Conservation (phyloP, 2,113 vertebrate species). For the Ptilorrhoa leucosticta region DNA sequence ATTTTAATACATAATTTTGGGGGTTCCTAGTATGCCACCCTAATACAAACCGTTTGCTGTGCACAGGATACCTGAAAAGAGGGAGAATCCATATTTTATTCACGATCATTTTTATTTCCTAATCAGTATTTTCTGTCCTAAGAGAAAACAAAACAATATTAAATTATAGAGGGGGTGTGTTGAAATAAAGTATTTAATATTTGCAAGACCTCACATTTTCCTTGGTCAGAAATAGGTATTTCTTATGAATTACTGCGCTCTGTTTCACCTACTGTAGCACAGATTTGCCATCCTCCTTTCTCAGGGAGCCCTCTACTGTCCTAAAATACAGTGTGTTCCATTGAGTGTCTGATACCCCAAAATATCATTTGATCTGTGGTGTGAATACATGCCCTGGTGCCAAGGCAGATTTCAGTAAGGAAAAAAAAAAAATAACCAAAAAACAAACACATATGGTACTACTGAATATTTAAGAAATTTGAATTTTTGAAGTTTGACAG, state of each 20-base stretch:
- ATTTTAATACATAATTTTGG: not conserved
- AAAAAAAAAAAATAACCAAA: not conserved
- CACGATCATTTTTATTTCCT: not conserved
- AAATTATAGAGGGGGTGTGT: not conserved
- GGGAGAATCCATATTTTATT: not conserved
- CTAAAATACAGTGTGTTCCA: not conserved
- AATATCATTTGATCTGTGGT: not conserved
- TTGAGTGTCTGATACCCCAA: not conserved
- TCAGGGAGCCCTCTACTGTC: conserved; percentile 69
- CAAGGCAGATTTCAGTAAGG: not conserved
- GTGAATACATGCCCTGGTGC: not conserved
- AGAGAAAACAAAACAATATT: not conserved
- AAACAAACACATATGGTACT: not conserved
- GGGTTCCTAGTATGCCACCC: not conserved
- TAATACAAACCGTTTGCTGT: not conserved
- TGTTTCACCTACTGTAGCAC: not conserved
- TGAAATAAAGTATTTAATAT: not conserved
- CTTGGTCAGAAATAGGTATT: not conserved
- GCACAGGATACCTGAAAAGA: not conserved
- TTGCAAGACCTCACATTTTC: not conserved
- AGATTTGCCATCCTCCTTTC: conserved; percentile 20
- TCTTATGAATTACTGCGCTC: conserved; percentile 12
- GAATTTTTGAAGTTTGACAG: not conserved
- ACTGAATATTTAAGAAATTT: not conserved
- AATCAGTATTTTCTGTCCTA: not conserved